Conservation (phyloP, 2,888 invertebrate species). For the Eupithecia centaureata region DNA sequence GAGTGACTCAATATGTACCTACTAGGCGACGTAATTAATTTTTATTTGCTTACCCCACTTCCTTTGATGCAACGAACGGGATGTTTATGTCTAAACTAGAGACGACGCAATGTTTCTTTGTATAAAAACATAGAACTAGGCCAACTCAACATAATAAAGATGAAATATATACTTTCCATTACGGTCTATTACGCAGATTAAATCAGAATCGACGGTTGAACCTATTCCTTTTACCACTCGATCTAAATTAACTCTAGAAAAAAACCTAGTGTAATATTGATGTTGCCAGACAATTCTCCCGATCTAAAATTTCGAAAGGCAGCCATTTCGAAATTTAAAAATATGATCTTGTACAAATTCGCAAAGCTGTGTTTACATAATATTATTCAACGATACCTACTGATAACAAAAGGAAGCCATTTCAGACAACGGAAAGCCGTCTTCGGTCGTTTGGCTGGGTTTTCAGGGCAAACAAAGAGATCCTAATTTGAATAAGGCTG, state of each 20-base stretch:
- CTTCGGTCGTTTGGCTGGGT: constrained; percentile 26
- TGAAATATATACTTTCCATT: constrained; percentile 56
- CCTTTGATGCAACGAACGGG: constrained; percentile 63
- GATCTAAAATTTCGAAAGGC: constrained; percentile 26
- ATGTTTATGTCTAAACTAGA: constrained; percentile 68
- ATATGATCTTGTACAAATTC: constrained; percentile 49
- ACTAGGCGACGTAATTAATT: constrained; percentile 59
- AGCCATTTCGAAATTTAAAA: constrained; percentile 47
- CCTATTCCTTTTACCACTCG: constrained; percentile 30
- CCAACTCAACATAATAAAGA: constrained; percentile 53
- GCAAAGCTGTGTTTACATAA: constrained; percentile 47
- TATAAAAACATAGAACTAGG: constrained; percentile 68
- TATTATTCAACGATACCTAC: constrained; percentile 48
- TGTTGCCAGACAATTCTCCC: constrained; percentile 37
- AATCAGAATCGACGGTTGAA: constrained; percentile 29
- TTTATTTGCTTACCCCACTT: constrained; percentile 70
- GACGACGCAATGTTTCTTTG: constrained; percentile 69
- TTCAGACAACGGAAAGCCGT: constrained; percentile 28
- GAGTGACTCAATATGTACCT: constrained; percentile 48
- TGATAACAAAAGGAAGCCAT: constrained; percentile 33
- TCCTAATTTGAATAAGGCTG: constrained; percentile 30
- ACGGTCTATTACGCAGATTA: constrained; percentile 59
- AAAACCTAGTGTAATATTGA: constrained; percentile 26
- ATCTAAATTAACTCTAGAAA: constrained; percentile 27
- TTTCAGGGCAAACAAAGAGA: constrained; percentile 31